Evolutionary conservation across 1,140 invertebrate species (phyloP).

Genomic region (Pentalonia nigronervosa): DNA sequence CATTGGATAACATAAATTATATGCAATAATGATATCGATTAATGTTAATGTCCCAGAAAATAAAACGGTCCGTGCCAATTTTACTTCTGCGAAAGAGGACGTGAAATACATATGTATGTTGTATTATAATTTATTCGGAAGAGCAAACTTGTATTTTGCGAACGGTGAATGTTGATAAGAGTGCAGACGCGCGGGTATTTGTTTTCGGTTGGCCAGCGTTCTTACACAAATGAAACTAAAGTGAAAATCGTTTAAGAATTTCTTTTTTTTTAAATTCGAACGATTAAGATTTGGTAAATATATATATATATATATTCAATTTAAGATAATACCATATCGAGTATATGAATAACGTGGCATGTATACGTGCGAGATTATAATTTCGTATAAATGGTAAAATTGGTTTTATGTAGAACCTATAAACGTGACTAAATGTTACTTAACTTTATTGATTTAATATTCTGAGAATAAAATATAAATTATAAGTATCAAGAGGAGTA

Average conservation of each 20-base stretch:
- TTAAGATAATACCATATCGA: background rate
- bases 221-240: background rate
- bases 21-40: background rate
- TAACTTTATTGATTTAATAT: background rate
- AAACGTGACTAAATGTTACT: background rate
- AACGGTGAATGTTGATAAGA: background rate
- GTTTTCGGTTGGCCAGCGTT: background rate
- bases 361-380: background rate
- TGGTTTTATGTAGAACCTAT: background rate
- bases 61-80: conserved; percentile 77
- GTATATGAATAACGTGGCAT: background rate
- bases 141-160: background rate
- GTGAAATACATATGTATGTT: background rate
- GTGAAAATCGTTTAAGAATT: background rate
- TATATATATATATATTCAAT: background rate
- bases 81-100: conserved; percentile 61
- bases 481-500: background rate
- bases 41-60: conserved; percentile 70
- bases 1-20: background rate
- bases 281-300: background rate
- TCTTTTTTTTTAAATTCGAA: background rate
- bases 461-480: background rate
- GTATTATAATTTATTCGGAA: conserved; percentile 16
- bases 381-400: background rate
- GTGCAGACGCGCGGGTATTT: background rate